Evolutionary conservation across 2,113 vertebrate species (phyloP).

Genomic region (Caloenas nicobarica): DNA sequence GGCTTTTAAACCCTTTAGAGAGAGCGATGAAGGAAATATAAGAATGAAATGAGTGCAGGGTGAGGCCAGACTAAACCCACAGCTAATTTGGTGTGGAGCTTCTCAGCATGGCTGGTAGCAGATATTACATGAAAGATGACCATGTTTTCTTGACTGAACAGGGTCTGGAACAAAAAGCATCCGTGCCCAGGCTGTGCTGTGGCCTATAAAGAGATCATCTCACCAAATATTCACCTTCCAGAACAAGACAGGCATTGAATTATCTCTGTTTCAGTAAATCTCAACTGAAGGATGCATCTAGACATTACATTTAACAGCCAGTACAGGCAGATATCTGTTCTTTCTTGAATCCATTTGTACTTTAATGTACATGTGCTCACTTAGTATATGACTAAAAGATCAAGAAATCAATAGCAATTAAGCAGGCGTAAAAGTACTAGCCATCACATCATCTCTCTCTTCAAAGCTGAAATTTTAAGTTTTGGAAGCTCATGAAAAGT

Average conservation of each 20-base stretch:
- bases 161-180: neutral
- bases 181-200: neutral
- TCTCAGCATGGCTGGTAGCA: neutral
- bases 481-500: neutral
- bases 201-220: neutral
- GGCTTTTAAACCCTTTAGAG: neutral
- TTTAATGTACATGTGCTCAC: neutral
- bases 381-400: neutral
- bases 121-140: neutral
- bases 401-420: neutral
- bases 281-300: neutral
- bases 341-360: neutral
- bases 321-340: neutral
- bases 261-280: neutral
- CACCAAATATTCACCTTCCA: neutral
- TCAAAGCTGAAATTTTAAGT: neutral
- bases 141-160: neutral
- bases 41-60: neutral
- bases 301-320: neutral
- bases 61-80: neutral
- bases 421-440: neutral
- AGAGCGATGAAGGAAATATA: fast-evolving
- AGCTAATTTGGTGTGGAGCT: neutral
- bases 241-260: neutral
- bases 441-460: neutral